Base-by-base conservation (phyloP, 2,113 vertebrate species). In the Apodemus speciosus region DNA sequence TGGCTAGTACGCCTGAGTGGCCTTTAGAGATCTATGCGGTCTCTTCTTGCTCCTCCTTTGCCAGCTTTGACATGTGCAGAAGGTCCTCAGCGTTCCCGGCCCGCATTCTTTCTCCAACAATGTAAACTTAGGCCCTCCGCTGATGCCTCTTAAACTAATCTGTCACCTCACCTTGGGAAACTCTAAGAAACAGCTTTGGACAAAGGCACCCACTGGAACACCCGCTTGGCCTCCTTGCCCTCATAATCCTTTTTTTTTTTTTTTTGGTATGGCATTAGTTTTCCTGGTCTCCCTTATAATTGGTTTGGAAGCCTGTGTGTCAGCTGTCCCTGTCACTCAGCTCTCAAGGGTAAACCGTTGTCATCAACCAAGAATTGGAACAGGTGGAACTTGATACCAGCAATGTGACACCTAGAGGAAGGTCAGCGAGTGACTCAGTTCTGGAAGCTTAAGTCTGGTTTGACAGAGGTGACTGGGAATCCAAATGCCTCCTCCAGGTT, bases 281-380 rank as follows among this genome's bases (percentile, higher is more conserved):
- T 43, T 85, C 93, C 92, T 77, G 40, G 53, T 89, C 7, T 73
- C n/a, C n/a, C 62, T 51, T 9, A 6, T 84, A 84, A 58, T 46
- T 93, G 83, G 79, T 51, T 58, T 91, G 69, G 68, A 91, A 95
- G 73, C 6, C 75, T 51, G 66, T 43, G 94, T 64, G 18, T 84
- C 96, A 95, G 76, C 94, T 96, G 96, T 49, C 46, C 64, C 35
- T 73, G 90, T 93, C 89, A 1, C 85, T 97, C 94, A 85, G 35
- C 76, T 85, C n/a, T 94, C 53, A 81, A 93, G 91, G 84, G 87
- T 51, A 69, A 49, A 94, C 85, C 89, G 90, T 75, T 95, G 96
- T 95, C 96, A 94, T 95, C 91, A 18, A 81, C 56, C 83, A 96
- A 97, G 86, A 96, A 94, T 91, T 92, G 83, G 93, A 88, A 94